Evolutionary conservation across 2,888 invertebrate species (phyloP), one percentile per base, ranked within the genome.

Genomic region (Pycnomerus fuliginosus): DNA sequence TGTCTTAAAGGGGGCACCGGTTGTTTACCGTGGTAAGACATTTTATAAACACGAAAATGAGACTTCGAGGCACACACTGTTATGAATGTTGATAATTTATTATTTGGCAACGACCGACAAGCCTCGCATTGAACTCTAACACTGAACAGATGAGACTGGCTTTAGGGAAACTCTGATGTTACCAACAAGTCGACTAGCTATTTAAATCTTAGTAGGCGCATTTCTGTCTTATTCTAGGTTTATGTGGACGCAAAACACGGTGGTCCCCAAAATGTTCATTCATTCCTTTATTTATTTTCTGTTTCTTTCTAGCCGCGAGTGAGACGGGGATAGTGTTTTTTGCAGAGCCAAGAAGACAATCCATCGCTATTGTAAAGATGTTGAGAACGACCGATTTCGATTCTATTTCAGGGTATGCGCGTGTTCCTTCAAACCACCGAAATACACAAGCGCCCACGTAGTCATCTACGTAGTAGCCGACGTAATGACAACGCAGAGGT

Each of bases 1-100:
- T 65, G 65, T 23, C 68, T 55, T n/a, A 62, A 37, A 3, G 68
- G 64, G 3, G 65, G 55, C 3, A 61, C 54, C 2, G 69, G 63
- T 50, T 65, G 69, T 41, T 63, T 67, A 36, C 61, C 63, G 27
- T 64, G 60, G 42, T 63, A 67, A 2, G 67, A 64, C 65, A 58
- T 61, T 46, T 40, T 37, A 17, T 44, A n/a, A n/a, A n/a, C n/a
- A n/a, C n/a, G n/a, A n/a, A n/a, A n/a, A n/a, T n/a, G n/a, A n/a
- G n/a, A n/a, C n/a, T n/a, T n/a, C n/a, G n/a, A n/a, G n/a, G n/a
- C n/a, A n/a, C n/a, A n/a, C n/a, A n/a, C n/a, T n/a, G n/a, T n/a
- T n/a, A n/a, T n/a, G n/a, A n/a, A n/a, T n/a, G n/a, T n/a, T n/a
- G 11, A 29, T 30, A 29, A 16, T 38, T 38, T 38, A 30, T 29